phyloP scores from a whole-genome alignment of 2,113 vertebrate genomes.

The Lepus americanus region DNA sequence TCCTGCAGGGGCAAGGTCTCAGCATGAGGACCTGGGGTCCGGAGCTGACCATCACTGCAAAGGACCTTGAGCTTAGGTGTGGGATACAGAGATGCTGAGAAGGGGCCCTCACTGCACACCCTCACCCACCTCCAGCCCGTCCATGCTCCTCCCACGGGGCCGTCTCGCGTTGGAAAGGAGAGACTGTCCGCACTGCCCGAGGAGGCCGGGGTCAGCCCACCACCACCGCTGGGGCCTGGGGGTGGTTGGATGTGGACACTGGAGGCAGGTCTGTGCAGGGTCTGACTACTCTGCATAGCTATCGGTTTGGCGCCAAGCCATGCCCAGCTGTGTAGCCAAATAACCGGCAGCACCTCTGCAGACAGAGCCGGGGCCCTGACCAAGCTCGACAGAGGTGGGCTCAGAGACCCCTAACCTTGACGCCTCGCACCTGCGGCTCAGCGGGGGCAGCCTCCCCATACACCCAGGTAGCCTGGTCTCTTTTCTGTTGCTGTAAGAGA shows the following conservation, averaged over 20 bases:
- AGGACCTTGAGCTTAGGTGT: not conserved
- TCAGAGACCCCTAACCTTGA: not conserved
- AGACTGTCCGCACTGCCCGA: not conserved
- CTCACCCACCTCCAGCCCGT: not conserved
- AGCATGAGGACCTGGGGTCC: accelerated
- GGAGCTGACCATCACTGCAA: not conserved
- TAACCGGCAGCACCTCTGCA: conserved; percentile 24
- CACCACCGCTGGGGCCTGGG: not conserved
- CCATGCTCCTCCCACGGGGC: not conserved
- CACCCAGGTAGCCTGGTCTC: not conserved
- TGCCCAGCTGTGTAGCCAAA: conserved; percentile 6
- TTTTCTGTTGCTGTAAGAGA: too few species aligned
- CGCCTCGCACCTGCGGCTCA: not conserved
- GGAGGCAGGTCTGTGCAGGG: conserved; percentile 69
- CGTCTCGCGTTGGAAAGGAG: not conserved
- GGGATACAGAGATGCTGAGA: not conserved
- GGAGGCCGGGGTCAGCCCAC: not conserved
- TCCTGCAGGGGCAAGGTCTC: not conserved
- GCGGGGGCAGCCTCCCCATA: not conserved
- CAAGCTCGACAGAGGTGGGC: not conserved
- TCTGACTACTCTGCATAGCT: not conserved
- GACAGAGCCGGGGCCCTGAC: not conserved
- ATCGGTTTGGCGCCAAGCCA: conserved; percentile 57
- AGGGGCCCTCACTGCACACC: not conserved
- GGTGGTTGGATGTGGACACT: not conserved